Base-by-base conservation (phyloP, 2,888 invertebrate genomes). In the Periphyllus acericola region DNA sequence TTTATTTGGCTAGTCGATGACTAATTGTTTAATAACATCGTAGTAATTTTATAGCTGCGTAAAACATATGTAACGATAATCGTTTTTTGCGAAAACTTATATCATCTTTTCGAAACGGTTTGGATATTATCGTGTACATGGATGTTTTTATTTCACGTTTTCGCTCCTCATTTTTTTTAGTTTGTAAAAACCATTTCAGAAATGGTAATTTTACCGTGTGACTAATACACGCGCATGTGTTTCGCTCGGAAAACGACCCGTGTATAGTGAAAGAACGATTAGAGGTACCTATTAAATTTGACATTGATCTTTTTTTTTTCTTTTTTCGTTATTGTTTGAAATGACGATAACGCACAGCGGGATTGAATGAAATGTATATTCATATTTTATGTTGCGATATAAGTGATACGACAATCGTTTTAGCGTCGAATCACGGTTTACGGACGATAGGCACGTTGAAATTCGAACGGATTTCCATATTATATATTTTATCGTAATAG, bases 241-340 rank as follows among this genome's bases (percentile, higher is more conserved):
- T 46, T 46, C 0, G 11, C 46, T 46, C 14, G 46, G 11, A 14
- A 14, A 1, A 46, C 14, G 46, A 9, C 40, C 6, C 11, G 14
- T 11, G 1, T 14, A 1, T 46, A 11, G 14, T 14, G 14, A 46
- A 46, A 2, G 14, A 2, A 46, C 11, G 14, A 36, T 36, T 36
- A 14, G 2, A 14, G 46, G 14, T 46, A 14, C 46, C 46, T 14
- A 11, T 46, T 46, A 46, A 46, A 71, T 82, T 82, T 71, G 71
- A 3, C 68, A 46, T 82, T 82, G 32, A 46, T 5, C 68, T 68
- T 81, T 66, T 68, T 3, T 81, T 14, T 71, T 81, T 68, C 46
- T 19, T 81, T 6, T 71, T 8, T 25, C 40, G 14, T 6, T 46
- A 32, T 68, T 8, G n/a, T n/a, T 66, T n/a, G 6, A n/a, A n/a